Percentiles rank a stretch among this genome's conserved stretches.
Conservation (phyloP, 2,888 invertebrate species). For the Oscheius sp. region DNA sequence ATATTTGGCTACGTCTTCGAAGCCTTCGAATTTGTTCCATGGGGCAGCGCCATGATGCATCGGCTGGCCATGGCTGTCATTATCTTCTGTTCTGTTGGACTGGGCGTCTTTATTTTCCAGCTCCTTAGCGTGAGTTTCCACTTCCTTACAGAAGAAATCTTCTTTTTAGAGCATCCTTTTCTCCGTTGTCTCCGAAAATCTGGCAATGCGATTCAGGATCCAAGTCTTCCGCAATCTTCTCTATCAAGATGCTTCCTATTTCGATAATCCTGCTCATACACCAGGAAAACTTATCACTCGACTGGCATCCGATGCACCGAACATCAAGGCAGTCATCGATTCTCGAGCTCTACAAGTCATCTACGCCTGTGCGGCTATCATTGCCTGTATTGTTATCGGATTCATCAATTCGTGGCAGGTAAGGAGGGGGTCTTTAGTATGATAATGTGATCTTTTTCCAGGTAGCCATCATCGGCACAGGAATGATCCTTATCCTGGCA, state of each 20-base stretch:
- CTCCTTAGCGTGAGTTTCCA: slow-evolving; percentile 50
- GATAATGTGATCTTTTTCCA: not conserved
- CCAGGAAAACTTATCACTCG: slow-evolving; percentile 74
- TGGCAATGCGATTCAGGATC: slow-evolving; percentile 66
- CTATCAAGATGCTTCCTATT: slow-evolving; percentile 75
- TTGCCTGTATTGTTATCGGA: slow-evolving; percentile 74
- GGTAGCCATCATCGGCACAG: slow-evolving; percentile 51
- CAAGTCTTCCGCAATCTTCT: slow-evolving; percentile 71
- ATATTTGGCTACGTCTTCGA: slow-evolving; percentile 68
- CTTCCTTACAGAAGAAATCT: not conserved
- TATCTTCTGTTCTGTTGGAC: slow-evolving; percentile 51
- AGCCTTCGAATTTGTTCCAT: slow-evolving; percentile 53
- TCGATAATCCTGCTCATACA: slow-evolving; percentile 74
- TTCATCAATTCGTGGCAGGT: slow-evolving; percentile 75
- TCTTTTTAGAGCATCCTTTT: slow-evolving; percentile 54
- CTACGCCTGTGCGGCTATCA: slow-evolving; percentile 73
- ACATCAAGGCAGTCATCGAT: slow-evolving; percentile 75
- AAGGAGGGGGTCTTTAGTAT: too few relatives aligned
- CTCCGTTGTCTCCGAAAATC: slow-evolving; percentile 63
- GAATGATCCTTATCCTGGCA: slow-evolving; percentile 73
- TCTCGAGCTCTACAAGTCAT: slow-evolving; percentile 73
- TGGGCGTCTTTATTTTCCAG: slow-evolving; percentile 57
- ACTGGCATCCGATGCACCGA: slow-evolving; percentile 75
- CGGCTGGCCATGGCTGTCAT: slow-evolving; percentile 57
- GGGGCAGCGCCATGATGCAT: slow-evolving; percentile 60